Evolutionary conservation across 2,113 vertebrate species (phyloP), one percentile per base, ranked within the genome.

Genomic region (Eulacestoma nigropectus): DNA sequence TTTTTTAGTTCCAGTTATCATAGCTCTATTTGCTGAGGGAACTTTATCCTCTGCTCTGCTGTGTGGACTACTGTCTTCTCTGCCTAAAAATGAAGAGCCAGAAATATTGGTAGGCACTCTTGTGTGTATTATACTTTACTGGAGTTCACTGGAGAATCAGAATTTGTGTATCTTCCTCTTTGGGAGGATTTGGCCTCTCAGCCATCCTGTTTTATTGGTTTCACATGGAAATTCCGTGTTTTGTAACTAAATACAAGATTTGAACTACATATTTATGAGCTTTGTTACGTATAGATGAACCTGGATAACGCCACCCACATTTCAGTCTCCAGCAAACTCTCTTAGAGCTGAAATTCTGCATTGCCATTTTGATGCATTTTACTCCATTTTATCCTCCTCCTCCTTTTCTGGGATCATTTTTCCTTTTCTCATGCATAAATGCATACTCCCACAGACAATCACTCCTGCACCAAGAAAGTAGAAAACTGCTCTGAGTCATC

Each of bases 401-500:
- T 90, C 18, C 26, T 80, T 84, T 95, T 57, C 60, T 52, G 32
- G 37, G 62, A 76, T 90, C 22, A 78, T 89, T 90, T 92, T 70
- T 90, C n/a, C 65, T 25, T 80, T 88, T 84, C 82, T 91, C 49
- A 73, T 75, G 75, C 62, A 84, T 87, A 91, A 91, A 75, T 69
- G 46, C 47, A 49, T 17, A 50, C 57, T 57, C 89, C 67, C 64
- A 69, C 53, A 56, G 67, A 72, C 90, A 89, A 88, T 88, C 42
- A 75, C 27, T 95, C 52, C n/a, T 60, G 57, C 50, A 75, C 17
- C 37, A 84, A 84, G 84, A 93, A 89, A 86, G 53, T 17, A 92
- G 62, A 86, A 90, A 82, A 86, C 25, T 79, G 49, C 41, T 65
- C 39, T 93, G 72, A 91, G 62, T 96, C 73, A 90, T 87, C 82